Percentiles rank a stretch among this genome's conserved stretches.
Conservation (phyloP, 2,888 invertebrate genomes). For the Pyrochroa serraticornis region DNA sequence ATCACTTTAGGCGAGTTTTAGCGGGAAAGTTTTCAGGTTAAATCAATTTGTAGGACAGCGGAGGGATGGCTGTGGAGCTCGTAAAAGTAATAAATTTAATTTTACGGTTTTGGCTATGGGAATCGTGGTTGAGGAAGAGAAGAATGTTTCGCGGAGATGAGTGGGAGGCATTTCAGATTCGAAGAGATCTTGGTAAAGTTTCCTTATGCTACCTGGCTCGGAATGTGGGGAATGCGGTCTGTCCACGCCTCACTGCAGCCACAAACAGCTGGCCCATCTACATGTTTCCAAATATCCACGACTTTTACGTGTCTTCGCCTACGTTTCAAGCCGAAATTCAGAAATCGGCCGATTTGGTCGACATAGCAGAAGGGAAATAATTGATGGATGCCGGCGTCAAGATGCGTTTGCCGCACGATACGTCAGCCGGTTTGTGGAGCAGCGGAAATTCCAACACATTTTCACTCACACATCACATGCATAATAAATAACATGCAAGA, state of each 20-base stretch:
- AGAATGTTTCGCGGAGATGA: conserved; percentile 31
- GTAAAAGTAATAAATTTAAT: conserved; percentile 27
- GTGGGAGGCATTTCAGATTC: conserved; percentile 30
- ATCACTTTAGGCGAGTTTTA: conserved; percentile 22
- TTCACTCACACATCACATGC: neutral
- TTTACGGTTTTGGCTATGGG: conserved; percentile 14
- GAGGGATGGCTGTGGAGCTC: conserved; percentile 14
- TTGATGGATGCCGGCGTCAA: no score
- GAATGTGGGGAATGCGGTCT: conserved; percentile 52
- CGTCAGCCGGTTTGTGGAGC: no score
- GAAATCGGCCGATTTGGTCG: no score
- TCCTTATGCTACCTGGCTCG: conserved; percentile 45
- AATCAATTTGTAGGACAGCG: conserved; percentile 28
- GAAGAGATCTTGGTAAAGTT: conserved; percentile 35
- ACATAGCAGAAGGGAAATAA: no score
- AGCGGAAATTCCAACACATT: conserved; percentile 1
- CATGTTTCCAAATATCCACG: conserved; percentile 30
- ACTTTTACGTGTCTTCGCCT: conserved; percentile 8
- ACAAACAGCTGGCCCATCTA: conserved; percentile 24
- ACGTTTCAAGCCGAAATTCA: neutral
- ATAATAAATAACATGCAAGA: neutral
- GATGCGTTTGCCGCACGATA: no score
- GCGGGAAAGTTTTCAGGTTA: conserved; percentile 24
- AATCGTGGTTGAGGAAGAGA: conserved; percentile 5
- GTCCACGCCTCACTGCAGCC: conserved; percentile 44